Evolutionary conservation across 2,888 invertebrate genomes (phyloP).

Genomic region (Eupithecia pulchellata): DNA sequence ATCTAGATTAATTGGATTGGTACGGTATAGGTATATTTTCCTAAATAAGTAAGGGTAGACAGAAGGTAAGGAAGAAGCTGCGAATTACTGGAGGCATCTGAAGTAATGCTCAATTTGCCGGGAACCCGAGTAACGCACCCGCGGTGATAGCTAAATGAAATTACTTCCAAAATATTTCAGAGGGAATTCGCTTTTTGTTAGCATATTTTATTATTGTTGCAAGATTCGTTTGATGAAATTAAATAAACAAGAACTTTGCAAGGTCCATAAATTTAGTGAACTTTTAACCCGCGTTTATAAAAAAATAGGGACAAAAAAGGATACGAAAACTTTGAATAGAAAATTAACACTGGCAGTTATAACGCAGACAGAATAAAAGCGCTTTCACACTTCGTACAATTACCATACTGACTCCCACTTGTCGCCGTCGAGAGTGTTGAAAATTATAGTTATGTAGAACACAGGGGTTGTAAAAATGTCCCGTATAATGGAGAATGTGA

Average conservation of each 20-base stretch:
- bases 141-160: conserved; percentile 65
- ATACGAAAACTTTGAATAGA: conserved; percentile 3
- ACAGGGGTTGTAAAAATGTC: conserved; percentile 72
- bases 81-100: conserved; percentile 74
- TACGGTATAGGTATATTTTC: not conserved
- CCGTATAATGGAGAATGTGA: conserved; percentile 72
- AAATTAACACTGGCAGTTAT: conserved; percentile 5
- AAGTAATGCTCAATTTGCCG: conserved; percentile 74
- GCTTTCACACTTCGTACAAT: conserved; percentile 32
- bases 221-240: conserved; percentile 6
- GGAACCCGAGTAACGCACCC: conserved; percentile 58
- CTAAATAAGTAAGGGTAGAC: conserved; percentile 2
- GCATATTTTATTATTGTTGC: conserved; percentile 41
- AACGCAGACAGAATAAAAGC: conserved; percentile 26
- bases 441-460: conserved; percentile 48
- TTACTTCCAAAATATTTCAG: conserved; percentile 58
- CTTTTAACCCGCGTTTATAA: not conserved
- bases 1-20: not conserved
- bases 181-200: conserved; percentile 46
- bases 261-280: not conserved
- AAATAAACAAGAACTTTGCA: conserved; percentile 6
- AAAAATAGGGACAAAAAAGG: not conserved
- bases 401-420: conserved; percentile 31
- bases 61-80: conserved; percentile 48
- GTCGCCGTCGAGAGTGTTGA: conserved; percentile 23